These are phyloP conservation scores for Tortrix viridana DNA, from an alignment of 2,888 invertebrate genomes.

Conservation along the genomic window DNA sequence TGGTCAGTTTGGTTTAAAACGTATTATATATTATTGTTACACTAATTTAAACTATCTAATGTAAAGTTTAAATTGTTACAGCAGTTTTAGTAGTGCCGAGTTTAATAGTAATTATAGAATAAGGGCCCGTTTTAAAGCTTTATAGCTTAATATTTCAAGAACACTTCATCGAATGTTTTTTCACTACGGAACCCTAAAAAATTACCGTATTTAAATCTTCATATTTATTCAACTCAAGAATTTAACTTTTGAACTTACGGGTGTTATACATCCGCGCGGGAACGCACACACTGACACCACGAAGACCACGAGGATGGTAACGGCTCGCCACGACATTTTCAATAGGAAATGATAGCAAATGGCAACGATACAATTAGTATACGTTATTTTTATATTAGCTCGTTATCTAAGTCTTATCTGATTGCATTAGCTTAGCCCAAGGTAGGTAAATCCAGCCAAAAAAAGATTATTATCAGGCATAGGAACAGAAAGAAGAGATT, in stretches of 20 bases:
- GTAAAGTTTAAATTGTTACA: not conserved
- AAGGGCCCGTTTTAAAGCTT: too few relatives aligned
- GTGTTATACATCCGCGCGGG: slow-evolving; percentile 16
- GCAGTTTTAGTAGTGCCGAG: not conserved
- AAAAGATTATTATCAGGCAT: too few relatives aligned
- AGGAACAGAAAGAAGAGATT: too few relatives aligned
- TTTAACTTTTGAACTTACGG: too few relatives aligned
- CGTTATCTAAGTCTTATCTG: slow-evolving; percentile 8
- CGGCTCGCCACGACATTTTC: slow-evolving; percentile 26
- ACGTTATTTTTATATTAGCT: slow-evolving; percentile 28
- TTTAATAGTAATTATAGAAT: too few relatives aligned
- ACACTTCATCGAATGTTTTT: too few relatives aligned
- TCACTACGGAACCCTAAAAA: too few relatives aligned
- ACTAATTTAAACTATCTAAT: too few relatives aligned
- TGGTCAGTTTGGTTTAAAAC: slow-evolving; percentile 1
- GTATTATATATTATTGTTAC: not conserved
- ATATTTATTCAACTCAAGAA: not conserved
- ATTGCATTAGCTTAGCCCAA: too few relatives aligned
- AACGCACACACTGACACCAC: slow-evolving; percentile 32
- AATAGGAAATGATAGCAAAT: slow-evolving; percentile 21
- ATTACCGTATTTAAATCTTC: too few relatives aligned
- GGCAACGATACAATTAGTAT: not conserved
- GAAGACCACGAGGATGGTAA: slow-evolving; percentile 9
- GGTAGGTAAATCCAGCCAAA: too few relatives aligned
- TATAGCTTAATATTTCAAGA: too few relatives aligned